These are phyloP conservation scores for Stegana nigrithorax DNA, from an alignment of 2,888 invertebrate genomes.

Conservation along the genomic window DNA sequence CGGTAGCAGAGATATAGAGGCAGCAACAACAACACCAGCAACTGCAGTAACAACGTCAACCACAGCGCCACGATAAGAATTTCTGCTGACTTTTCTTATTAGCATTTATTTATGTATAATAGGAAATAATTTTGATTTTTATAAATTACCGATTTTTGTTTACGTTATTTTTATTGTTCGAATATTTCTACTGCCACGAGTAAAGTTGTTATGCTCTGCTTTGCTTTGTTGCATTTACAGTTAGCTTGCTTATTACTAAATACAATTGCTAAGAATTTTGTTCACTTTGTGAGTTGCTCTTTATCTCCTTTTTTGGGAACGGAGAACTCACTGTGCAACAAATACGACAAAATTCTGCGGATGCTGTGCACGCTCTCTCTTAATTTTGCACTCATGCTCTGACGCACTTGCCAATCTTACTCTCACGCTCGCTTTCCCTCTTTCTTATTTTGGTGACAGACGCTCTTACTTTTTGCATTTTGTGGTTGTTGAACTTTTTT, in stretches of 20 bases:
- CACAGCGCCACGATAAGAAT: constrained; percentile 23
- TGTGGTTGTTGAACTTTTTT: constrained; percentile 11
- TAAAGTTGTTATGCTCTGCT: no score
- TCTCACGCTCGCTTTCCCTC: background rate
- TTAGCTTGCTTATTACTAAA: background rate
- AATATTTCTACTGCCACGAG: background rate
- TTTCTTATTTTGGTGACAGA: no score
- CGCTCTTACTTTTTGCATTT: background rate
- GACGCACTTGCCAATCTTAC: background rate
- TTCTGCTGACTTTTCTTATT: background rate
- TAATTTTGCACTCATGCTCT: background rate
- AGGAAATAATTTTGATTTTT: background rate
- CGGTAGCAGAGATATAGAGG: constrained; percentile 6
- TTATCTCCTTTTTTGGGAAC: background rate
- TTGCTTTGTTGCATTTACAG: no score
- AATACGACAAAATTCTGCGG: constrained; percentile 13
- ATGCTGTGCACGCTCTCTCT: constrained; percentile 14
- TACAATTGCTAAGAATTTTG: background rate
- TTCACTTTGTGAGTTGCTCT: background rate
- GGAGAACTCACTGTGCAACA: background rate
- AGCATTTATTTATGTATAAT: background rate
- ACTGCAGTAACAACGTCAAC: background rate
- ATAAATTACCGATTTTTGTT: background rate
- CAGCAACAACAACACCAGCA: background rate
- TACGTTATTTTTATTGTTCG: background rate